Evolutionary conservation across 1,140 invertebrate genomes (phyloP).

Genomic region (Saccostrea glomerata): DNA sequence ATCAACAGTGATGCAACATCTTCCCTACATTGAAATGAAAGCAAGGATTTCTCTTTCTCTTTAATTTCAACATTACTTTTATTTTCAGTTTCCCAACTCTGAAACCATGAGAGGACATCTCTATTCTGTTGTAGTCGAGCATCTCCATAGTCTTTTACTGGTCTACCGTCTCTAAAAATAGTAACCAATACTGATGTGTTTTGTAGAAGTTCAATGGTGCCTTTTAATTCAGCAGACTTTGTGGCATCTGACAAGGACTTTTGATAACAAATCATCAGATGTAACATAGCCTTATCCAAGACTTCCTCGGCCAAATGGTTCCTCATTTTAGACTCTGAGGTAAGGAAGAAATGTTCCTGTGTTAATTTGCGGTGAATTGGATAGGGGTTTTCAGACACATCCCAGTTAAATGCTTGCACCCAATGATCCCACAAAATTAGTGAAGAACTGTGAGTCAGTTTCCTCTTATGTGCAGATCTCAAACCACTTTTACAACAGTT

Average conservation of each 20-base stretch:
- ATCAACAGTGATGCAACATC: constrained; percentile 43
- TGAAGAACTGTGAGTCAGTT: not conserved
- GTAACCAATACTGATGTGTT: constrained; percentile 4
- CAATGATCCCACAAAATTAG: too few species aligned
- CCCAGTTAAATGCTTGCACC: too few species aligned
- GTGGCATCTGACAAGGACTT: not conserved
- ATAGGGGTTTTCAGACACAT: constrained; percentile 25
- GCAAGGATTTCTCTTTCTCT: constrained; percentile 46
- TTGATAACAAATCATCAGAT: constrained; percentile 9
- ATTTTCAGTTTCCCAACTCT: constrained; percentile 33
- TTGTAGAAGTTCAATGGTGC: constrained; percentile 36
- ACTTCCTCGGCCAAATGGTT: constrained; percentile 43
- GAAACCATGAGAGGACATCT: constrained; percentile 26
- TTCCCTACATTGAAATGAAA: constrained; percentile 52
- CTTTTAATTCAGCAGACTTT: constrained; percentile 17
- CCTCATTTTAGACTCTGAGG: constrained; percentile 29
- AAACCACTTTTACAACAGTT: constrained; percentile 28
- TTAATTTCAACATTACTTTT: not conserved
- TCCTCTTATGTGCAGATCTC: not conserved
- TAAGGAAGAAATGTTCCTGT: constrained; percentile 35
- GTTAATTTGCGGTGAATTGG: constrained; percentile 31
- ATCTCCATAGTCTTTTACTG: constrained; percentile 27
- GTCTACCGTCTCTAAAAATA: constrained; percentile 43
- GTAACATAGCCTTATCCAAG: constrained; percentile 21
- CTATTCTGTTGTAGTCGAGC: not conserved